These are phyloP conservation scores for Psittacula derbiana DNA, from an alignment of 2,797 vertebrate genomes.

Conservation along the genomic window DNA sequence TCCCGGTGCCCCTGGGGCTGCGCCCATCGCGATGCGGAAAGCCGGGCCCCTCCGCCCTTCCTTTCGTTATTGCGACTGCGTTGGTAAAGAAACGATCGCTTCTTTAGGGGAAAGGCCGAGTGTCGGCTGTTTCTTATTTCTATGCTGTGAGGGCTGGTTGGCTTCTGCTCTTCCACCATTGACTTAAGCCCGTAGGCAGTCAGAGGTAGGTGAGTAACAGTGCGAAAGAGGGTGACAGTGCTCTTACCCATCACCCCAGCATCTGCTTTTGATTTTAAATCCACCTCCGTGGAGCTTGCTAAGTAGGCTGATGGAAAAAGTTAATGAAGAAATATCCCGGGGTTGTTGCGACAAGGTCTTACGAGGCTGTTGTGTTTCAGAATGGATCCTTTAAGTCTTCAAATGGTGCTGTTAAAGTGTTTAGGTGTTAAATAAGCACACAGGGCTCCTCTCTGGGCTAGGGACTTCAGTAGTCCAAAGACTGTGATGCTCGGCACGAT, in stretches of 20 bases:
- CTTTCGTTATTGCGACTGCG: neutral
- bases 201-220: neutral
- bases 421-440: fast-evolving
- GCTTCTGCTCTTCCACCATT: neutral
- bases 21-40: neutral
- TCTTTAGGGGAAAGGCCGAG: neutral
- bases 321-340: fast-evolving
- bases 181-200: neutral
- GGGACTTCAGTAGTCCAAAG: fast-evolving
- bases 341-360: fast-evolving
- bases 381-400: fast-evolving
- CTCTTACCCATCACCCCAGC: neutral
- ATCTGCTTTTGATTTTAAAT: neutral
- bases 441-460: fast-evolving
- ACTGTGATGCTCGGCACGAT: fast-evolving
- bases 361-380: fast-evolving
- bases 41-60: neutral
- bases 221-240: neutral
- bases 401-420: fast-evolving
- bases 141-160: neutral
- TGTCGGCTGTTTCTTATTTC: neutral
- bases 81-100: fast-evolving
- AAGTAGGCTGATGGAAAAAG: neutral
- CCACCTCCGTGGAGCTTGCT: fast-evolving
- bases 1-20: neutral